phyloP scores from a whole-genome alignment of 2,113 vertebrate genomes.

The Xerus inauris region DNA sequence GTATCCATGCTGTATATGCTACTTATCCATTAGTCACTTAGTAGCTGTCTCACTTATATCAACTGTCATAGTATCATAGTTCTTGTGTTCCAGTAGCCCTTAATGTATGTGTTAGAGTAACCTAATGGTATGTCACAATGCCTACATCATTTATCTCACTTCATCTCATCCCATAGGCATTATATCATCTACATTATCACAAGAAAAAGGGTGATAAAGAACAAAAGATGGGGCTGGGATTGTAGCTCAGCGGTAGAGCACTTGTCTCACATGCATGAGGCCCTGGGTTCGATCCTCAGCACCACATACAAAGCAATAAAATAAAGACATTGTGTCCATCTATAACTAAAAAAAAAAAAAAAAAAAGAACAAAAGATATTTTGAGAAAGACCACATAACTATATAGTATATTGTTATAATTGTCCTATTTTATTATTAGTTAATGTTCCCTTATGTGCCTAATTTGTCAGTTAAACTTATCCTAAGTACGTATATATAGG shows the following conservation, averaged over 20 bases:
- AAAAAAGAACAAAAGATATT: not conserved
- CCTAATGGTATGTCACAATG: not conserved
- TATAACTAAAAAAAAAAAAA: too few relatives aligned
- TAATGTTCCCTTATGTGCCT: not conserved
- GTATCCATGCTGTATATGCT: not conserved
- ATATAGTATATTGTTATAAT: not conserved
- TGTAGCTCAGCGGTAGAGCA: too few relatives aligned
- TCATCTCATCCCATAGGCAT: not conserved
- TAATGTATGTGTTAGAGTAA: not conserved
- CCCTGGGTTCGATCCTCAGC: too few relatives aligned
- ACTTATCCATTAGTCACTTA: not conserved
- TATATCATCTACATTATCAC: not conserved
- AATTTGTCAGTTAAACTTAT: not conserved
- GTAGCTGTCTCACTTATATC: not conserved
- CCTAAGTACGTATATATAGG: not conserved
- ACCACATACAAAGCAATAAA: too few relatives aligned
- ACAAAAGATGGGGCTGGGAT: too few relatives aligned
- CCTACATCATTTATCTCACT: not conserved
- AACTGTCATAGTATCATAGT: not conserved
- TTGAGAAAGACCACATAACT: not conserved
- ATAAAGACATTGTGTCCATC: too few relatives aligned
- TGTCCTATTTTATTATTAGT: not conserved
- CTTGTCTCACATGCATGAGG: too few relatives aligned
- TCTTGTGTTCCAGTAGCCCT: not conserved
- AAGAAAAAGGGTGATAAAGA: not conserved